Evolutionary conservation across 2,113 vertebrate genomes (phyloP).

Genomic region (Eulemur macaco): DNA sequence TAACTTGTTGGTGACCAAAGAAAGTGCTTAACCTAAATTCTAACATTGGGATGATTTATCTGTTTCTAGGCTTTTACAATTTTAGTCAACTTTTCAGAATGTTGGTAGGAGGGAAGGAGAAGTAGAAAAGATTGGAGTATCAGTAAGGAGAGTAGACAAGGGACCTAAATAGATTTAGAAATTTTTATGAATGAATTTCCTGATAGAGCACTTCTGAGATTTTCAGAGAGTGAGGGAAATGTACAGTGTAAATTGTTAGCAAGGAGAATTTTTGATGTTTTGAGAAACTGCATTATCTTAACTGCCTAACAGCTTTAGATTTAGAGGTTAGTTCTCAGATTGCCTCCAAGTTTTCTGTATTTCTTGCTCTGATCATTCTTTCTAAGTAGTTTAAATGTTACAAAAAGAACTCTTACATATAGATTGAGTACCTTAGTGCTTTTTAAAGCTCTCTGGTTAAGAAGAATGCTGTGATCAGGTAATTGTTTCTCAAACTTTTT

Average conservation of each 20-base stretch:
- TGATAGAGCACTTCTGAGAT: background rate
- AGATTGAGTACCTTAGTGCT: background rate
- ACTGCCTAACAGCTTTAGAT: background rate
- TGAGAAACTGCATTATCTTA: background rate
- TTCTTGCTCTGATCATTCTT: conserved; percentile 11
- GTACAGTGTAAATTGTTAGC: background rate
- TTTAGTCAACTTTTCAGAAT: background rate
- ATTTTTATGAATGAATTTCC: background rate
- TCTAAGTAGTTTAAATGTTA: background rate
- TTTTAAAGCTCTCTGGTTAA: background rate
- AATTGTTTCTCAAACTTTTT: background rate
- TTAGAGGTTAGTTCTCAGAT: background rate
- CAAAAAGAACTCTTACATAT: background rate
- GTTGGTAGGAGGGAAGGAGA: background rate
- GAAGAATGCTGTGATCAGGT: background rate
- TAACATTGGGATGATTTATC: background rate
- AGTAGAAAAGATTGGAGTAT: background rate
- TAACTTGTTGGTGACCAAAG: conserved; percentile 12
- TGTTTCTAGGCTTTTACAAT: background rate
- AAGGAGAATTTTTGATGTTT: background rate
- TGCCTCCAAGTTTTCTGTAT: background rate
- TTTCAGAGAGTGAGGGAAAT: background rate
- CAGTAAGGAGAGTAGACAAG: background rate
- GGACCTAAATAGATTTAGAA: background rate
- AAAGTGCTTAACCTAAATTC: background rate